Base-by-base conservation (phyloP, 2,113 vertebrate species). In the Zosterops japonicus region DNA sequence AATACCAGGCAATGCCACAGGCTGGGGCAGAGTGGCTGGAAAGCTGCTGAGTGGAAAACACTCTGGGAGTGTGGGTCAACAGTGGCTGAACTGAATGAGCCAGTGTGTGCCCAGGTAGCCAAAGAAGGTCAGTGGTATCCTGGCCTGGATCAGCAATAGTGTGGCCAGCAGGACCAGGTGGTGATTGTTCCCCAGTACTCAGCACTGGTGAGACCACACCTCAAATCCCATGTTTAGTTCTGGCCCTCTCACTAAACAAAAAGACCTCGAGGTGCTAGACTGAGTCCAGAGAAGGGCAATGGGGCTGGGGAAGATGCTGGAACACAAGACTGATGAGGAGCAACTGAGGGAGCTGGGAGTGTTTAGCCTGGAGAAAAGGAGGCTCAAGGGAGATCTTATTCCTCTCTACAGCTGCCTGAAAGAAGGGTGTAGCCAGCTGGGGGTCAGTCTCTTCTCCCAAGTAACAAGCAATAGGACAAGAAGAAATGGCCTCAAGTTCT, bases 141-240 rank as follows among this genome's bases (percentile, higher is more conserved):
- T 68, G 53, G 29, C 16, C 11, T 55, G n/a, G 1, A 12, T 7
- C 39, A 76, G 5, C 29, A 35, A 7, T 10, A 2, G 6, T 31
- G 24, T 19, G 61, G 8, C 24, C 55, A 68, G 17, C n/a, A 35
- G 70, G 41, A 47, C 6, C n/a, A 53, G 29, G 33, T 1, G 19
- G 20, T 0, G 20, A 27, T 31, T 53, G 17, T 24, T 4, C 11
- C 9, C 6, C 46, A 53, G 17, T 53, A 5, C 24, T 31, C 0
- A 2, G 36, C 28, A 7, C 20, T 75, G n/a, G 8, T 23, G 15
- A 53, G 69, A 24, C 33, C 24, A 8, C n/a, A 22, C 3, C 15
- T 75, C 24, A 13, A 68, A 22, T 35, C 11, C 16, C 41, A n/a
- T 60, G 24, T n/a, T 28, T 4, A 22, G 46, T 52, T 68, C 46